phyloP scores from a whole-genome alignment of 2,888 invertebrate species.

The Autographa gamma region DNA sequence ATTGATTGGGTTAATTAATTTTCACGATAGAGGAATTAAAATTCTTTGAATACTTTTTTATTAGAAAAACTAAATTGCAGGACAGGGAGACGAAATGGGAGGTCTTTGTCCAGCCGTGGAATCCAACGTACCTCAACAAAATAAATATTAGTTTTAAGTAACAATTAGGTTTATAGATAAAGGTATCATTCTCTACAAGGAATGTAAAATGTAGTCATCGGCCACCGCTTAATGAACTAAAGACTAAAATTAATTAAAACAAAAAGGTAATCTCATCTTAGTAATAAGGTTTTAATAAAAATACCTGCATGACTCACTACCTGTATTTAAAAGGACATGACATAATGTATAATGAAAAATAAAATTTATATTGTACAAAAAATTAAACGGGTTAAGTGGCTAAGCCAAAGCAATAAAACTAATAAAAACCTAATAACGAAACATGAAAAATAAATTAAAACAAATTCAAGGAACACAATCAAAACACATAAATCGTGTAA shows the following conservation, averaged over 20 bases:
- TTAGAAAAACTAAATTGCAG: too few relatives aligned
- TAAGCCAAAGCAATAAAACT: conserved; percentile 48
- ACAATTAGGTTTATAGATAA: neutral
- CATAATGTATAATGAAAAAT: conserved; percentile 39
- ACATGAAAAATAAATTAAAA: conserved; percentile 64
- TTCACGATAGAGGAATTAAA: neutral
- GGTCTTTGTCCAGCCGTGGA: too few relatives aligned
- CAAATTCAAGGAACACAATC: conserved; percentile 68
- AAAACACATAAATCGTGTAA: conserved; percentile 79
- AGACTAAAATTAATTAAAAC: neutral
- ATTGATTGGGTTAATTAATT: conserved; percentile 1
- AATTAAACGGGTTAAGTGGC: conserved; percentile 58
- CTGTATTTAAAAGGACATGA: conserved; percentile 42
- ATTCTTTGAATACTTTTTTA: neutral
- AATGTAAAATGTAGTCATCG: neutral
- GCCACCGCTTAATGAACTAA: neutral
- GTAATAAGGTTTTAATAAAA: conserved; percentile 20
- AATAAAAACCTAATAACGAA: conserved; percentile 51
- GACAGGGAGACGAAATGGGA: too few relatives aligned
- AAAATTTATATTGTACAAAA: conserved; percentile 47
- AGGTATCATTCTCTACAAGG: neutral
- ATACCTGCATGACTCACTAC: conserved; percentile 41
- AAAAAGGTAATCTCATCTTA: conserved; percentile 11
- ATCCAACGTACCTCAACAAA: too few relatives aligned
- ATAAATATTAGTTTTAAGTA: too few relatives aligned